These are phyloP conservation scores for Andrena fulva DNA, from an alignment of 2,888 invertebrate species.

Conservation along the genomic window DNA sequence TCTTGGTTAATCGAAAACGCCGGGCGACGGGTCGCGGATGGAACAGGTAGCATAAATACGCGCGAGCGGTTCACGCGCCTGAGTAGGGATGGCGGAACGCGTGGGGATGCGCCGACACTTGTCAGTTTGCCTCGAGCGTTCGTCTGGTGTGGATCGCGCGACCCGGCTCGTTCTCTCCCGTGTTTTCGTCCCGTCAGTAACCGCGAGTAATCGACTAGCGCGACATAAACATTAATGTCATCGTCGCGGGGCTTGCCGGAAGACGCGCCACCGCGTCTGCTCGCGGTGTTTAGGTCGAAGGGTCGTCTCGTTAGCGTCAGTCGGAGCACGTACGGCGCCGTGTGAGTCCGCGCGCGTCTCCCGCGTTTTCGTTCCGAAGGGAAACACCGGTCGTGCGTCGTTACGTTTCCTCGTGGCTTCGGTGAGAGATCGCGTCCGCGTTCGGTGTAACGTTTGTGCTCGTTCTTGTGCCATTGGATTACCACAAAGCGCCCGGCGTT, in stretches of 20 bases:
- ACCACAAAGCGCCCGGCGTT: slow-evolving; percentile 26
- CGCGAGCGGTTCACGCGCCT: slow-evolving; percentile 45
- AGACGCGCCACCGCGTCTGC: slow-evolving; percentile 65
- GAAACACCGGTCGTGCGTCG: neutral
- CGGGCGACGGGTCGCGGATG: neutral
- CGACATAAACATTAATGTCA: slow-evolving; percentile 68
- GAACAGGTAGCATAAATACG: slow-evolving; percentile 43
- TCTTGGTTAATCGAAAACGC: neutral
- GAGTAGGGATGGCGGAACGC: slow-evolving; percentile 63
- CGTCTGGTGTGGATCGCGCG: slow-evolving; percentile 62
- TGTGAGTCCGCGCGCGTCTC: slow-evolving; percentile 26
- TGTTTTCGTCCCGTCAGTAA: neutral
- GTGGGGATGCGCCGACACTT: slow-evolving; percentile 77
- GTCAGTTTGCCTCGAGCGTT: slow-evolving; percentile 79
- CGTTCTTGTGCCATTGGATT: slow-evolving; percentile 57
- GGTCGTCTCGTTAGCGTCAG: neutral
- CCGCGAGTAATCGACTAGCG: slow-evolving; percentile 22
- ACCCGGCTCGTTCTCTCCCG: neutral
- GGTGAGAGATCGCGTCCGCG: slow-evolving; percentile 27
- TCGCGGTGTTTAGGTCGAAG: slow-evolving; percentile 39
- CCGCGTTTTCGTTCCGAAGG: slow-evolving; percentile 21
- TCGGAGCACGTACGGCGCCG: neutral
- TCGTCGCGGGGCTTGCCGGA: slow-evolving; percentile 41
- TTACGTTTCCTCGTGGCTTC: slow-evolving; percentile 13
- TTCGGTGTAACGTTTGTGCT: slow-evolving; percentile 30